Conservation (phyloP, 2,797 vertebrate genomes). For the Rhabdophis nuchalis region DNA sequence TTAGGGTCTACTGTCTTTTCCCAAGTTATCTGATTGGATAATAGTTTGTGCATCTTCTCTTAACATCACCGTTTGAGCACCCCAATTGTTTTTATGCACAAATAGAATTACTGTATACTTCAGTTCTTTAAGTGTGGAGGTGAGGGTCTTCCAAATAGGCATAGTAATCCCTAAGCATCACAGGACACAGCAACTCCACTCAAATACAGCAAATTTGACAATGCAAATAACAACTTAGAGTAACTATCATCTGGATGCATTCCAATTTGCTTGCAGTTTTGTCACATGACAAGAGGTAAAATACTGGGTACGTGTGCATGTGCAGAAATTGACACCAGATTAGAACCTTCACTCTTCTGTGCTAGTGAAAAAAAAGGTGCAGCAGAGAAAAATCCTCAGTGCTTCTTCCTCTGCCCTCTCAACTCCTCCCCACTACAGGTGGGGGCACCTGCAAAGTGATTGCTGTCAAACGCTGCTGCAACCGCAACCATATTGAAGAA, state of each 20-base stretch:
- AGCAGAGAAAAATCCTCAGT: neutral
- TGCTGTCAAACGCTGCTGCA: slow-evolving; percentile 52
- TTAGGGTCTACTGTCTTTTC: neutral
- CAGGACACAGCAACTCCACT: neutral
- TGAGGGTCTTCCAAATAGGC: neutral
- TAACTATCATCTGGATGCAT: neutral
- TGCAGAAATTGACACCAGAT: neutral
- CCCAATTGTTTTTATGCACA: neutral
- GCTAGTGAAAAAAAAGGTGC: neutral
- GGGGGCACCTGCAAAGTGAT: slow-evolving; percentile 52
- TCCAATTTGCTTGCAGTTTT: neutral
- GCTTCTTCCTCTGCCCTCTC: neutral
- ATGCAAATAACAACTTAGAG: neutral
- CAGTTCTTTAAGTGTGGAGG: neutral
- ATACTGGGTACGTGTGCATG: neutral
- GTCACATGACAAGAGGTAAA: neutral
- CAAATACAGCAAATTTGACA: neutral
- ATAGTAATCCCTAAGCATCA: neutral
- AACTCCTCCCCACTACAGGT: slow-evolving; percentile 21
- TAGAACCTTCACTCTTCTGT: neutral
- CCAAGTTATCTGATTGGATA: neutral
- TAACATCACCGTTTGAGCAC: neutral
- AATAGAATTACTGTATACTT: neutral
- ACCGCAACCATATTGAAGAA: slow-evolving; percentile 53
- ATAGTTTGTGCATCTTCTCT: neutral